phyloP scores from a whole-genome alignment of 2,888 invertebrate genomes.

The Flexamia atlantica region DNA sequence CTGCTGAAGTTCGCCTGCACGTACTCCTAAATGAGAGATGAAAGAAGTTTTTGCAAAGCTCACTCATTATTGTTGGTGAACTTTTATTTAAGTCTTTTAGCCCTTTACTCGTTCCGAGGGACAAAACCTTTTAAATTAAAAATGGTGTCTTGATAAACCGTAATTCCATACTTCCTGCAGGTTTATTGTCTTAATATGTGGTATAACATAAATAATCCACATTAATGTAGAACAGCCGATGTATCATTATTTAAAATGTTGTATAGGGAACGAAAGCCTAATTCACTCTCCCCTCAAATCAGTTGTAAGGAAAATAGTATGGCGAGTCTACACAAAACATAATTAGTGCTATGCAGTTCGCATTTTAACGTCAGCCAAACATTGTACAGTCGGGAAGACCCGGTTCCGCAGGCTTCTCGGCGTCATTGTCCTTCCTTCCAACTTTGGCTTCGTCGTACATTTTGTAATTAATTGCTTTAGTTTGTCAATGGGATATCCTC shows the following conservation, averaged over 20 bases:
- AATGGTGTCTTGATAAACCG: no score
- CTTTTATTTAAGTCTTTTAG: background rate
- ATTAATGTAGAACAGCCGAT: no score
- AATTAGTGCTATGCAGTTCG: no score
- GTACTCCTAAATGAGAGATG: background rate
- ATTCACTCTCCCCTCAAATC: no score
- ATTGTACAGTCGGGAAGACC: background rate
- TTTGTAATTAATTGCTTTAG: conserved; percentile 32
- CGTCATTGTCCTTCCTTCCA: conserved; percentile 17
- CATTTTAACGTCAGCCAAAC: no score
- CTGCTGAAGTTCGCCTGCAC: background rate
- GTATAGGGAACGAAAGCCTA: no score
- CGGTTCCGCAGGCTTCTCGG: background rate
- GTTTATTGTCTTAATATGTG: no score
- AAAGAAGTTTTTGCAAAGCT: background rate
- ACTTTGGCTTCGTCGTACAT: conserved; percentile 10
- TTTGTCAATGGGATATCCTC: conserved; percentile 19
- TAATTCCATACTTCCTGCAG: no score
- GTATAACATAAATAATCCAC: no score
- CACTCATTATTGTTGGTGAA: conserved; percentile 3
- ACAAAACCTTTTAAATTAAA: background rate
- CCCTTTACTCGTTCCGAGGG: background rate
- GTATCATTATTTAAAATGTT: no score
- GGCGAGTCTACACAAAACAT: background rate
- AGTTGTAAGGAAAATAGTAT: no score